Conservation (phyloP, 1,140 invertebrate genomes). For the Drosophila bocqueti region DNA sequence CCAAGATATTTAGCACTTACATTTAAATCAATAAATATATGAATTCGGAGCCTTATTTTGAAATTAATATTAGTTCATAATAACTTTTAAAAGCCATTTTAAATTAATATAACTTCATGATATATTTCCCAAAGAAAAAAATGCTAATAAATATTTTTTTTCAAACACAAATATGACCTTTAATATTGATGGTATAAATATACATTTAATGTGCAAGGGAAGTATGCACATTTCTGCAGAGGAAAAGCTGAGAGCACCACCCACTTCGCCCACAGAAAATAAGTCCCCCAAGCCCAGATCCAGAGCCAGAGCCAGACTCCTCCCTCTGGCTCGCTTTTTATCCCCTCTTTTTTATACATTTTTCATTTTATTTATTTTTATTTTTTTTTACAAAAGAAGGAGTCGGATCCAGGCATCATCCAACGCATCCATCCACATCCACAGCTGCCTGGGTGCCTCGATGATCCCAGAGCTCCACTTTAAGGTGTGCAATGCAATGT, state of each 20-base stretch:
- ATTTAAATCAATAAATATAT: no score
- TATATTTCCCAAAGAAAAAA: not conserved
- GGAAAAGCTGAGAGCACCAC: not conserved
- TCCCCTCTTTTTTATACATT: not conserved
- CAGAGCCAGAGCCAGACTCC: slow-evolving; percentile 6
- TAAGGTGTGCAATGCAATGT: slow-evolving; percentile 68
- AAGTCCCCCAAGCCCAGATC: not conserved
- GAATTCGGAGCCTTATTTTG: no score
- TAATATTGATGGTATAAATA: slow-evolving; percentile 6
- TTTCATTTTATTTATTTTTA: not conserved
- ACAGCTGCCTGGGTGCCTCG: not conserved
- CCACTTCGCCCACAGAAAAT: slow-evolving; percentile 27
- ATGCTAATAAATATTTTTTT: no score
- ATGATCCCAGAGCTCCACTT: slow-evolving; percentile 35
- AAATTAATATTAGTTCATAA: not conserved
- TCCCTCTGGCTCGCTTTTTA: not conserved
- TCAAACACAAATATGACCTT: not conserved
- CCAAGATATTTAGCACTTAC: not conserved
- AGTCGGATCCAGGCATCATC: not conserved
- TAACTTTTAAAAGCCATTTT: not conserved
- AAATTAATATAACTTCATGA: not conserved
- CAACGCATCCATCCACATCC: slow-evolving; percentile 25
- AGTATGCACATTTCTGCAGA: not conserved
- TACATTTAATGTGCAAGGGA: slow-evolving; percentile 7
- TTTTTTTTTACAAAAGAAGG: slow-evolving; percentile 1